Base-by-base conservation (phyloP, 2,797 vertebrate genomes). In the Euthynnus affinis region DNA sequence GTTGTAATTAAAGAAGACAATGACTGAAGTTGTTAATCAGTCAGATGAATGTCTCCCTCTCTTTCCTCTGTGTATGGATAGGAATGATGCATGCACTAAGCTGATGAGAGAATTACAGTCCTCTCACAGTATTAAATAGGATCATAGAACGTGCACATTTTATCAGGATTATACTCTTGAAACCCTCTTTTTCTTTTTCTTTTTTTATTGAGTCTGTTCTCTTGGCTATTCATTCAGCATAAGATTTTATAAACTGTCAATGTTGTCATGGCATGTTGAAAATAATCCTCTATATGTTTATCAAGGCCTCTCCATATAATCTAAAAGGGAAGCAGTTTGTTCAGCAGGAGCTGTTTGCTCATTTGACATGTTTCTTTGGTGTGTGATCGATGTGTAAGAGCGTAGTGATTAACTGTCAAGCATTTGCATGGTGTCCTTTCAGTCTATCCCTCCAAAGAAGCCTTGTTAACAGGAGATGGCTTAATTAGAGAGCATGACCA, bases 1-100 rank as follows among this genome's bases (percentile, higher is more conserved):
- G 87, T 90, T 91, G 87, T 92, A 92, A 94, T 94, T 94, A 93
- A 92, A 90, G 83, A 87, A 87, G 88, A 92, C 91, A 90, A 87
- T 90, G 86, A 89, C 71, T 88, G 86, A 88, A 91, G 90, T 89
- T 93, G 89, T 91, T 91, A 91, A 92, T 88, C 90, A 87, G 81
- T 58, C 88, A 84, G 88, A 91, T 89, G 84, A 87, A 86, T 87
- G 88, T 87, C 83, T 90, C 75, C 34, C 23, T 42, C 71, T 70
- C 74, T 72, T 87, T 72, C 79, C 66, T 79, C 87, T 87, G 74
- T 86, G 71, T 65, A 70, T 70, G 67, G 76, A 87, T 76, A 56
- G 76, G 37, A 80, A 73, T 81, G 72, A 67, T 88, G 62, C 17
- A 42, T 1, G 14, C 34, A 42, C 71, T 89, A 85, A 89, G 88